A percentile compares a stretch with the other conserved stretches of the same genome.
phyloP scores from a whole-genome alignment of 2,113 vertebrate species.

The Malurus melanocephalus region DNA sequence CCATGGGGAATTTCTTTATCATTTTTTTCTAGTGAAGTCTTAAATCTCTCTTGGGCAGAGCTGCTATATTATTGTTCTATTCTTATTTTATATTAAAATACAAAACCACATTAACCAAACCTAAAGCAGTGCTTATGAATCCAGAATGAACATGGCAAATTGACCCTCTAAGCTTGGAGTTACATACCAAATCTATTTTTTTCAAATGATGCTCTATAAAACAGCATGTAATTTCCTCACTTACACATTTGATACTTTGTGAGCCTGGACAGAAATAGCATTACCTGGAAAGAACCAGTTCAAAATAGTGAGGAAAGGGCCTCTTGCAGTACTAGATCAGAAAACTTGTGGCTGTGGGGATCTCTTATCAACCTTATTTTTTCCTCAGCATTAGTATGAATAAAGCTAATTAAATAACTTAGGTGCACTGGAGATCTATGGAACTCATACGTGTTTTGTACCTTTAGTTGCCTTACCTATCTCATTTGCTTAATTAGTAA shows the following conservation, averaged over 20 bases:
- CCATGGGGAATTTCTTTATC: background rate
- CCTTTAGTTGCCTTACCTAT: background rate
- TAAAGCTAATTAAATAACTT: conserved; percentile 14
- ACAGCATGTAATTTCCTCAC: background rate
- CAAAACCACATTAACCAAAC: background rate
- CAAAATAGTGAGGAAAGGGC: background rate
- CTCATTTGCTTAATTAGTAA: background rate
- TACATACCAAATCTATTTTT: background rate
- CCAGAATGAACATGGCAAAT: background rate
- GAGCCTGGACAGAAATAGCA: background rate
- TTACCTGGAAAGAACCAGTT: background rate
- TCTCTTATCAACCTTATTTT: background rate
- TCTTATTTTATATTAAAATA: background rate
- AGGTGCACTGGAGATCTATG: background rate
- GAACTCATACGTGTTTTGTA: background rate
- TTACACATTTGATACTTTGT: background rate
- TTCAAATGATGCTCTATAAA: background rate
- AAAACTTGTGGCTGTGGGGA: background rate
- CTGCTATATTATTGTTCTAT: background rate
- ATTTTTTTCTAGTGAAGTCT: background rate
- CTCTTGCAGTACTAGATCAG: background rate
- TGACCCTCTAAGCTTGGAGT: background rate
- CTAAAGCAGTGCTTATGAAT: background rate
- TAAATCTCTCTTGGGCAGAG: background rate
- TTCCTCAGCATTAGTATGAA: background rate